A percentile compares a stretch with the other conserved stretches of the same genome.
phyloP scores from a whole-genome alignment of 2,888 invertebrate genomes.

The Shargacucullia verbasci region DNA sequence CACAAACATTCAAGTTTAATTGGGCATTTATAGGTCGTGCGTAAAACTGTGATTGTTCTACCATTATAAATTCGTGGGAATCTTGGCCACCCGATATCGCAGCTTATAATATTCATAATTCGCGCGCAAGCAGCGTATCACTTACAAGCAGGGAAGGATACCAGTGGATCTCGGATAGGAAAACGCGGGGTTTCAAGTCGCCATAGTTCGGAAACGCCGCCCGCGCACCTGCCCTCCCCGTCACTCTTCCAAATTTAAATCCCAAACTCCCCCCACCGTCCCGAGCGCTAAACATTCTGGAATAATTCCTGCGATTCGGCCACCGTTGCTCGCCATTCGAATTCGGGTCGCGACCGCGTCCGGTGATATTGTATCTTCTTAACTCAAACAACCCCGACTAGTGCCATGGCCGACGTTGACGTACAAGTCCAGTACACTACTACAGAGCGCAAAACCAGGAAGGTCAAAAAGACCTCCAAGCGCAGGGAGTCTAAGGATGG shows the following conservation, averaged over 20 bases:
- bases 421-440: conserved; percentile 95
- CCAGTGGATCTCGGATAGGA: conserved; percentile 67
- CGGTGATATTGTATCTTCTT: conserved; percentile 80
- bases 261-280: conserved; percentile 87
- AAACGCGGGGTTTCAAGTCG: conserved; percentile 76
- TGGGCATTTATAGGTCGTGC: conserved; percentile 67
- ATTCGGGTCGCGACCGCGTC: conserved; percentile 89
- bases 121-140: conserved; percentile 57
- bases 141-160: conserved; percentile 64
- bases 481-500: conserved; percentile 93
- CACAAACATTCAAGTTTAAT: conserved; percentile 56
- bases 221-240: conserved; percentile 89
- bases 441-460: conserved; percentile 97
- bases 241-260: conserved; percentile 89
- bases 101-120: conserved; percentile 59
- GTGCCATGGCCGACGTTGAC: conserved; percentile 96
- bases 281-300: conserved; percentile 86
- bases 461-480: conserved; percentile 95
- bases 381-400: conserved; percentile 66
- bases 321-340: conserved; percentile 87
- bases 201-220: conserved; percentile 79
- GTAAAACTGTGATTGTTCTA: conserved; percentile 72
- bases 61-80: conserved; percentile 70
- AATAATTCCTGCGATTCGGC: conserved; percentile 88
- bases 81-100: conserved; percentile 74